A percentile compares a stretch with the other conserved stretches of the same genome.
These are phyloP conservation scores for Intellagama lesueurii DNA, from an alignment of 2,797 vertebrate species.

Conservation along the genomic window DNA sequence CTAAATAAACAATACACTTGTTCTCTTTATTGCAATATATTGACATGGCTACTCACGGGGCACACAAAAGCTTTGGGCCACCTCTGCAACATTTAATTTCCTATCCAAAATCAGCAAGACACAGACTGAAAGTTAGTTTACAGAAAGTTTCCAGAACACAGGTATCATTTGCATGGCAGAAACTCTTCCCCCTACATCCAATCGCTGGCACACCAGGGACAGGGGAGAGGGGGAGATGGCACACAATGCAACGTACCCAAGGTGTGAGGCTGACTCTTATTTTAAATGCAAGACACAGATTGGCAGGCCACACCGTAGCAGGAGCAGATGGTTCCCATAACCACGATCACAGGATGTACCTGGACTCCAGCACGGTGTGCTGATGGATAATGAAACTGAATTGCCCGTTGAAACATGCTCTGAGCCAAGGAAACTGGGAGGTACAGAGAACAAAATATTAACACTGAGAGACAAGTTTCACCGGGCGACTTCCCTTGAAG, in stretches of 20 bases:
- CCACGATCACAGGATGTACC: background rate
- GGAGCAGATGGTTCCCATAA: background rate
- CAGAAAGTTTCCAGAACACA: background rate
- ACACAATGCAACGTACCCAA: background rate
- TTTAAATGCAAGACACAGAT: background rate
- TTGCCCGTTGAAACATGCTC: background rate
- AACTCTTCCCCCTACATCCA: background rate
- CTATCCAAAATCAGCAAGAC: background rate
- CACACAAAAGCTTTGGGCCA: no score
- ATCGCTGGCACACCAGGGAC: background rate
- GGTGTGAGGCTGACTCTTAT: background rate
- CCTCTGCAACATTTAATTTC: background rate
- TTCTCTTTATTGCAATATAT: no score
- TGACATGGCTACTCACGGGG: no score
- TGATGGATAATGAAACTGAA: background rate
- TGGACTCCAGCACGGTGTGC: background rate
- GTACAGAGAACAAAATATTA: background rate
- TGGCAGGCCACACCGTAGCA: background rate
- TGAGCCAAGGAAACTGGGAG: background rate
- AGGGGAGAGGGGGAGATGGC: background rate
- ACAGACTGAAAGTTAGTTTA: background rate
- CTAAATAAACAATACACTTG: no score
- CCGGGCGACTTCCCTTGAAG: background rate
- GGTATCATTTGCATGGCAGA: no score
- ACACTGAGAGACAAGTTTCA: background rate